Evolutionary conservation across 2,888 invertebrate genomes (phyloP), one percentile per base, ranked within the genome.

Genomic region (Troides oblongomaculatus): DNA sequence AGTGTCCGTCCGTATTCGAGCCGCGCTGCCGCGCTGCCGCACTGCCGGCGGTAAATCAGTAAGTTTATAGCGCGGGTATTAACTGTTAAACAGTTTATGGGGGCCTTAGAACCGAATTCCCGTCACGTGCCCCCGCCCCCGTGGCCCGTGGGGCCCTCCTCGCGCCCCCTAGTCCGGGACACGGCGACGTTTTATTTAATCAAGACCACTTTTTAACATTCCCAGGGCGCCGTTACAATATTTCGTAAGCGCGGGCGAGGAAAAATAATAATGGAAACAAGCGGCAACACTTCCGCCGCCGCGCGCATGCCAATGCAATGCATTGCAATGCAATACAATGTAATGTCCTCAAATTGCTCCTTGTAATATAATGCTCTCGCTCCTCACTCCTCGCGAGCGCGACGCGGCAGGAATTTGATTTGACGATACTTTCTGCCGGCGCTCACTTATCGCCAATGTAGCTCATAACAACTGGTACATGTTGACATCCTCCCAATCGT

Each of bases 121-220:
- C 75, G 81, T 86, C 91, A 90, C 90, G 89, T 82, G 56, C 71
- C 67, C 53, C 76, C 79, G 7, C 39, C 39, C 10, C 39, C 10
- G 8, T 39, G 39, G 8, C 5, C 39, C 39, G 39, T 10, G 39
- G 1, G 74, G 75, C 73, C 78, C 80, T 59, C 69, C 61, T 4
- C n/a, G 2, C 50, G 36, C 39, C 62, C 83, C 25, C 30, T 30
- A 30, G 77, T 74, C 75, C 4, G 76, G 77, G 78, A 78, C 78
- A 78, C 78, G 77, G 84, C 85, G 88, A 87, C 90, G 84, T 86
- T 91, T 89, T 91, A 90, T 92, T 91, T 90, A 90, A 92, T 91
- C 90, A 91, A 87, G 86, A 82, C 81, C 84, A 88, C 87, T 89
- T 90, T 91, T 92, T 90, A 90, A 87, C 84, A 91, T 91, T 92